Conservation (phyloP, 2,113 vertebrate genomes). For the Aegypius monachus region DNA sequence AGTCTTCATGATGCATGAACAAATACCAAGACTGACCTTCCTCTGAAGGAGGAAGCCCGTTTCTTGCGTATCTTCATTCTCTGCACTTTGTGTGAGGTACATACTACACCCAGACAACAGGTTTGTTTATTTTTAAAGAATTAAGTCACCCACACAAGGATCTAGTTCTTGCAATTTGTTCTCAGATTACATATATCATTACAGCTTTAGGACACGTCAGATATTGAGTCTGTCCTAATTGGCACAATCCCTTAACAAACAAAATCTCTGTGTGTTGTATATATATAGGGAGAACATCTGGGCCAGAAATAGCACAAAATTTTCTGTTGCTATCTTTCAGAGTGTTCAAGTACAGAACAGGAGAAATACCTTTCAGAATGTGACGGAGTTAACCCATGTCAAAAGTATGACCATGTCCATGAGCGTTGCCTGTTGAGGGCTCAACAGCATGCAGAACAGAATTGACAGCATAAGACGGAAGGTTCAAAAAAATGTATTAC, state of each 20-base stretch:
- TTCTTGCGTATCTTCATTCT: background rate
- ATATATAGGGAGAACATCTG: background rate
- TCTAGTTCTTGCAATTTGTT: background rate
- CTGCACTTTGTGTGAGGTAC: background rate
- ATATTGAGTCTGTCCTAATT: background rate
- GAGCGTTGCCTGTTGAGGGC: background rate
- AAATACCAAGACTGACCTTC: background rate
- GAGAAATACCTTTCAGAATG: background rate
- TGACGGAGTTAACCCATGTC: background rate
- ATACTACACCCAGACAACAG: background rate
- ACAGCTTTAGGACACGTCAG: background rate
- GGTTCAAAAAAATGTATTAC: background rate
- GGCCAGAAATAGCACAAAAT: background rate
- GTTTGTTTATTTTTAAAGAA: background rate
- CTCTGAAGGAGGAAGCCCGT: background rate
- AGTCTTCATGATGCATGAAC: background rate
- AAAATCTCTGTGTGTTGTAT: fast-evolving
- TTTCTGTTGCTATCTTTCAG: background rate
- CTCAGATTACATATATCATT: background rate
- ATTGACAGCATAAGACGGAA: background rate
- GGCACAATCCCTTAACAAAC: background rate
- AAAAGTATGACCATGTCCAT: background rate
- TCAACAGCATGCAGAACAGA: background rate
- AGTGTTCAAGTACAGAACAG: background rate
- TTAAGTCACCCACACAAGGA: background rate